Percentiles rank a stretch among this genome's conserved stretches.
Conservation (phyloP, 53 echinoderm and acorn worm species). For the Patiria pectinifera region DNA sequence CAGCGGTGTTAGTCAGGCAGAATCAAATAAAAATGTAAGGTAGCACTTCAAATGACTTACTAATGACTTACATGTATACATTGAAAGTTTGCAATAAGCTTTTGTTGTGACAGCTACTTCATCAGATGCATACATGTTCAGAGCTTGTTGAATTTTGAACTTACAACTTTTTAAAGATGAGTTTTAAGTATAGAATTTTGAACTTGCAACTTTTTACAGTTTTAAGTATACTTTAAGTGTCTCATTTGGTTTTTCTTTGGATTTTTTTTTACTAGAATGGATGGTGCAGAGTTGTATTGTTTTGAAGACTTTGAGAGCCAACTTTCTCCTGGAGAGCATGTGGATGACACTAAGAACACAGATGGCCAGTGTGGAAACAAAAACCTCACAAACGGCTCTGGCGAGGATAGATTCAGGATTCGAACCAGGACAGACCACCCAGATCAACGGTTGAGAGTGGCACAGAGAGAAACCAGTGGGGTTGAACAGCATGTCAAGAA, state of each 20-base stretch:
- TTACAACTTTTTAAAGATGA: no score
- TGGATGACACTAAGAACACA: not conserved
- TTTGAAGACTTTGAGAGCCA: constrained; percentile 95
- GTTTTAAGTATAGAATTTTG: not conserved
- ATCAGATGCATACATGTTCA: no score
- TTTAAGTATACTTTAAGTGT: not conserved
- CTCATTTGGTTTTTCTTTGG: constrained; percentile 8
- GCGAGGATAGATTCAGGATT: not conserved
- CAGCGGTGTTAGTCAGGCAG: no score
- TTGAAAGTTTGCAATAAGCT: no score
- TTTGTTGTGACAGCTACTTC: no score
- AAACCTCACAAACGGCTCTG: not conserved
- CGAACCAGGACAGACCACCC: constrained; percentile 1
- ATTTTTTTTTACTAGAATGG: constrained; percentile 68
- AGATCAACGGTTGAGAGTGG: not conserved
- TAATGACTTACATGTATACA: no score
- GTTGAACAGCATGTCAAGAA: not conserved
- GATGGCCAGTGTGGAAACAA: not conserved
- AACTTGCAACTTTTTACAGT: not conserved
- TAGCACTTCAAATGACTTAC: no score
- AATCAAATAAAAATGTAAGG: no score
- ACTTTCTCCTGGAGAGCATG: constrained; percentile 46
- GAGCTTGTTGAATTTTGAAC: no score
- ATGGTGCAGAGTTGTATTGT: constrained; percentile 96
- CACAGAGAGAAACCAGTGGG: not conserved